Percentiles rank a stretch among this genome's conserved stretches.
Conservation (phyloP, 2,888 invertebrate species). For the Sarcophaga caerulescens region DNA sequence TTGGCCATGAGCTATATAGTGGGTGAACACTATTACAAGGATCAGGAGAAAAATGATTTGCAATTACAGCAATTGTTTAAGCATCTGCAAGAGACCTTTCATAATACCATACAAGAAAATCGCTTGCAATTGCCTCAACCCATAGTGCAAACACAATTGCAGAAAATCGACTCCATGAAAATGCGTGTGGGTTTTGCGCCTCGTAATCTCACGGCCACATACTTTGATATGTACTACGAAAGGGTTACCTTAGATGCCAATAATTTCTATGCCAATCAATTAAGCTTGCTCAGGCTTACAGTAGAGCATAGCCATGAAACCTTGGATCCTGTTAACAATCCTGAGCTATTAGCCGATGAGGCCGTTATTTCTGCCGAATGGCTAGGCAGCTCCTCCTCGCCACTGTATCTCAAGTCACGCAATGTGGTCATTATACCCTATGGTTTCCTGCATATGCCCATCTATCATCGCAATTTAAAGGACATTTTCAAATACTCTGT, state of each 20-base stretch:
- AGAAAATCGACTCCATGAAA: conserved; percentile 75
- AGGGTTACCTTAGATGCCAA: conserved; percentile 71
- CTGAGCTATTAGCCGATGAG: conserved; percentile 55
- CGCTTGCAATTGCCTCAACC: conserved; percentile 73
- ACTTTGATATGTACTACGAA: conserved; percentile 74
- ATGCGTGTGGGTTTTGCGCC: conserved; percentile 76
- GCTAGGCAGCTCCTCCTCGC: conserved; percentile 76
- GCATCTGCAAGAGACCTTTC: conserved; percentile 74
- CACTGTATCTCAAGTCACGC: conserved; percentile 76
- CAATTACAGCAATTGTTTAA: conserved; percentile 72
- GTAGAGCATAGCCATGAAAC: conserved; percentile 73
- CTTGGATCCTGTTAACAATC: conserved; percentile 58
- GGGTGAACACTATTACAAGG: conserved; percentile 74
- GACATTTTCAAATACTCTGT: conserved; percentile 75
- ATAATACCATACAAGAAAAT: conserved; percentile 73
- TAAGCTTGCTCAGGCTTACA: conserved; percentile 72
- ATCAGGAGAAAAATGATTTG: conserved; percentile 70
- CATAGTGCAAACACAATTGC: conserved; percentile 73
- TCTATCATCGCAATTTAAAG: conserved; percentile 75
- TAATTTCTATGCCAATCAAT: conserved; percentile 77
- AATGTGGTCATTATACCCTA: conserved; percentile 77
- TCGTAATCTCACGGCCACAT: conserved; percentile 71
- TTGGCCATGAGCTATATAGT: conserved; percentile 76
- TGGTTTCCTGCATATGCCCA: conserved; percentile 75
- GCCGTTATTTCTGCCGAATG: conserved; percentile 74